Evolutionary conservation across 2,113 vertebrate genomes (phyloP).

Genomic region (Actenoides lindsayi): DNA sequence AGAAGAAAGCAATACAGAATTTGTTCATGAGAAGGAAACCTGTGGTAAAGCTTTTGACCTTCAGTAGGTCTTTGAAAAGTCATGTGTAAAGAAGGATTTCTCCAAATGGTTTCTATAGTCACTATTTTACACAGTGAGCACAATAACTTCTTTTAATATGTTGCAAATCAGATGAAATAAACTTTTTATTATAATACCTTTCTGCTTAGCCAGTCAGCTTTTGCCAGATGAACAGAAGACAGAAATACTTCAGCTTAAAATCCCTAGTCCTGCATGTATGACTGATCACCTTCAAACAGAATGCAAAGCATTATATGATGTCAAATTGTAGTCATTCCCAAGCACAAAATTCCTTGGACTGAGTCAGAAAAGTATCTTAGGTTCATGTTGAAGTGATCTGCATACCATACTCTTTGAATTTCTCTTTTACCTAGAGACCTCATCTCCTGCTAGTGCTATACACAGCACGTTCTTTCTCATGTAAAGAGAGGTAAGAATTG

Average conservation of each 20-base stretch:
- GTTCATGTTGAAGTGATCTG: background rate
- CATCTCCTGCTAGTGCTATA: background rate
- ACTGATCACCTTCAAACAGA: background rate
- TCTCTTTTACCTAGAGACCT: background rate
- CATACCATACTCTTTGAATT: background rate
- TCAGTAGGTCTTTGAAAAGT: background rate
- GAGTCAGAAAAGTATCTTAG: background rate
- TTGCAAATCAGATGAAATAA: background rate
- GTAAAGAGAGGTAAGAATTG: background rate
- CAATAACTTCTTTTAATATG: background rate
- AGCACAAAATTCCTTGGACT: background rate
- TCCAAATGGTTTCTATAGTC: background rate
- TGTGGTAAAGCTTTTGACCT: background rate
- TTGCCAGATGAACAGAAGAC: background rate
- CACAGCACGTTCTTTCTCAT: background rate
- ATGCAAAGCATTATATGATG: background rate
- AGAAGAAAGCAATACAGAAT: background rate
- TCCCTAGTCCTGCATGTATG: fast-evolving
- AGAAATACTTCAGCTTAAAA: background rate
- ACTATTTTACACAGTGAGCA: background rate
- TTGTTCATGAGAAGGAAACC: background rate
- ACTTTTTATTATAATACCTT: background rate
- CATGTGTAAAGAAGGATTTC: background rate
- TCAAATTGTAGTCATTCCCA: background rate
- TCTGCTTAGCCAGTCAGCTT: background rate